Evolutionary conservation across 2,797 vertebrate genomes (phyloP).

Genomic region (Anas acuta): DNA sequence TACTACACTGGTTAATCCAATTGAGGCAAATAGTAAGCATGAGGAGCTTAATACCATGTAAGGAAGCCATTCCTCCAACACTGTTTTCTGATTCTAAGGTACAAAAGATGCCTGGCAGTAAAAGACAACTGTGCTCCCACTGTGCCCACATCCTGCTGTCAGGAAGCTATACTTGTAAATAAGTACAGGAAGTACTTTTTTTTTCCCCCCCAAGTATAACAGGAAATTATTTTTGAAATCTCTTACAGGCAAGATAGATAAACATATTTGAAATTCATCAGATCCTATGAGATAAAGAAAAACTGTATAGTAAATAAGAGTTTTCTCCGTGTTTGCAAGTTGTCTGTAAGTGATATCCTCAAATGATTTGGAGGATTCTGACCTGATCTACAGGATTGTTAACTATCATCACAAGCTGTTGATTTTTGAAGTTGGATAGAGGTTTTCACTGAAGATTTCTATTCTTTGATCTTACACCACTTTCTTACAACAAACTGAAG

Average conservation of each 20-base stretch:
- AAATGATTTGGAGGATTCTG: neutral
- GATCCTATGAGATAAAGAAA: neutral
- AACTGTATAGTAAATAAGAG: neutral
- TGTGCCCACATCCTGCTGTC: neutral
- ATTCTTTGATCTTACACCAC: neutral
- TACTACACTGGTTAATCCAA: neutral
- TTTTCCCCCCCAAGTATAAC: neutral
- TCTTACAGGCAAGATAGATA: neutral
- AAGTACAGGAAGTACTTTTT: too few species aligned
- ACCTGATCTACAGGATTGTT: rapidly evolving
- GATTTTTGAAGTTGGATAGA: neutral
- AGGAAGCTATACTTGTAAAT: neutral
- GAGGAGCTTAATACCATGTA: rapidly evolving
- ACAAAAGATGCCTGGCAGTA: neutral
- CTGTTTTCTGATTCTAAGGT: neutral
- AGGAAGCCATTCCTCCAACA: neutral
- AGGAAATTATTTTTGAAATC: neutral
- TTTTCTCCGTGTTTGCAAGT: neutral
- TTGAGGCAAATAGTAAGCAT: rapidly evolving
- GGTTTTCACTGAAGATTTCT: neutral
- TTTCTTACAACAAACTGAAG: neutral
- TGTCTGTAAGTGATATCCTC: neutral
- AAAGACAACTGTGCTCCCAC: neutral
- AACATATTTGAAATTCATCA: neutral
- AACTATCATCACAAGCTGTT: neutral